Base-by-base conservation (phyloP, 2,797 vertebrate genomes). In the Scyliorhinus canicula region DNA sequence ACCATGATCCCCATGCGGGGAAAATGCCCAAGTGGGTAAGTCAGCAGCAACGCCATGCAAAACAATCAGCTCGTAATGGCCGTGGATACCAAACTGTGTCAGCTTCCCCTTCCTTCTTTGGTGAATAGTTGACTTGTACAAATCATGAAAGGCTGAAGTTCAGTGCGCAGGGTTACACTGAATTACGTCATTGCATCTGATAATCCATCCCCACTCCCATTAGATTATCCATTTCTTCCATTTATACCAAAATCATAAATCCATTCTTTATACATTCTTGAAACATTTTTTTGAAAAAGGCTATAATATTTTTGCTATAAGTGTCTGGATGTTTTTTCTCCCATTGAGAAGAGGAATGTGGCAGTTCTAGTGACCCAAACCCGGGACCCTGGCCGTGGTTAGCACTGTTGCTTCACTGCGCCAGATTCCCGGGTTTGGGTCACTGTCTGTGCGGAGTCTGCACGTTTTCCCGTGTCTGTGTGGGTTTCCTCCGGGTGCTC, bases 21-120 rank as follows among this genome's bases (percentile, higher is more conserved):
- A 98, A 98, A 96, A 99, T 99, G 98, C 98, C 98, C 24, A 98
- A 97, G 97, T 98, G 98, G 98, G 98, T 99, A 97, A 96, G 98
- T 96, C 84, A 47, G 57, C 44, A 57, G 71, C 40, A 93, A 47
- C 65, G 0, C 3, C 3, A 28, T 12, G 24, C 67, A 63, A 93
- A 67, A 69, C 2, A 67, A 93, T 93, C 5, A 40, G 65, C 16
- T 31, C 28, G 24, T 69, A 88, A 35, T n/a, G 24, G 63, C 1
- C 12, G 31, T 4, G 2, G 63, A 11, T 67, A 26, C 40, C 90
- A 67, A 93, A 24, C 90, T 40, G 28, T 16, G 19, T 24, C 19
- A 65, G 24, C 12, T 1, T 31, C 12, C 47, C 5, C 19, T 14
- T n/a, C 11, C 0, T 60, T 52, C 5, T 50, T 50, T 6, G 28